Base-by-base conservation (phyloP, 2,888 invertebrate genomes). In the Sialis lutaria region DNA sequence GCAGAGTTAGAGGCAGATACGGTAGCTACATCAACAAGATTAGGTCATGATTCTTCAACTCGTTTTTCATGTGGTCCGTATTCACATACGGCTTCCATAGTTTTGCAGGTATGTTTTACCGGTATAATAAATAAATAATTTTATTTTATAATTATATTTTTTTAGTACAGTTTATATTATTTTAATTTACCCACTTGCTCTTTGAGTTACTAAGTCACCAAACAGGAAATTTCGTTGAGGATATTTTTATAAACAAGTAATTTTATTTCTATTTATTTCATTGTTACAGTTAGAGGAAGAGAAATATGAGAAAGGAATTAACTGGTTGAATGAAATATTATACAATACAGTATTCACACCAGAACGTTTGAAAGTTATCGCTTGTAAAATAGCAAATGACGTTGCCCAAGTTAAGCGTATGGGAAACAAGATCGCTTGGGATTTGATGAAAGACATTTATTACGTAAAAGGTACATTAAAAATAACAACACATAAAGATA, bases 331-430 rank as follows among this genome's bases (percentile, higher is more conserved):
- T 52, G 84, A 90, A 55, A 67, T 92, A 32, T 59, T 92, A 33
- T 83, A 77, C 57, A 64, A 76, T 6, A 77, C 82, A 0, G 73
- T 78, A 53, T 75, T 90, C 54, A 79, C 77, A 0, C 71, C 74
- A 9, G 86, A 88, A 45, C 68, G 90, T 51, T 62, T 90, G 42
- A 74, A 80, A 55, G 79, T 88, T 31, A 79, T 86, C 52, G 82
- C 85, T 0, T 79, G 79, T 51, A 85, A 90, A 62, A 74, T 91
- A 67, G 73, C 82, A 43, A 89, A 87, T 54, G 83, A 87, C 51
- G 82, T 88, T 1, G 73, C 86, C 1, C 79, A 82, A 62, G 73
- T 77, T 46, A 84, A 84, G 59, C 67, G 83, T 35, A 74, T 77
- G 50, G 91, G 89, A 3, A 68, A 75, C 56, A 73, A 74, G 52